Base-by-base conservation (phyloP, 2,113 vertebrate genomes). In the Daboia siamensis region DNA sequence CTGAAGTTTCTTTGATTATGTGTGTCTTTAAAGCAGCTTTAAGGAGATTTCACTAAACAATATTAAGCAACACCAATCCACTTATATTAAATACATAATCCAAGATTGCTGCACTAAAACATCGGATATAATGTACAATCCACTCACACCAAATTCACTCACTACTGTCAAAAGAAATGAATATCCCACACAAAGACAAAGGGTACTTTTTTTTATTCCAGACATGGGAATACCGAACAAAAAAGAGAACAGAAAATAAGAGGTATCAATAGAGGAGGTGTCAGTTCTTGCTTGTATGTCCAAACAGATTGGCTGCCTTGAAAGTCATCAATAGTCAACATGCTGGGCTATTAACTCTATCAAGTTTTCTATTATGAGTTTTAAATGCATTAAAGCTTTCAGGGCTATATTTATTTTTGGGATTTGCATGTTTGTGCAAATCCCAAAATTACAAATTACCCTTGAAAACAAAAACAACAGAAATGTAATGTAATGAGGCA, bases 1-100 rank as follows among this genome's bases (percentile, higher is more conserved):
- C 17, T 80, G 33, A 23, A 21, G 33, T 44, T 44, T 80, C 74
- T 39, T 39, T 80, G 69, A 33, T 74, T 74, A 39, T 74, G 69
- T 20, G 5, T 33, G n/a, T 33, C 48, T 90, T 44, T 3, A 23
- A 92, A 88, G n/a, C 0, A 92, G 8, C 91, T 29, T 85, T 57
- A 88, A 87, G 26, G 24, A 92, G 1, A 10, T 0, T 94, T 92
- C 64, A 74, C 15, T 74, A 0, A 84, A 91, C 84, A 87, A 51
- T 61, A 88, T 94, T 94, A 89, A 93, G 64, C 88, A 92, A 92
- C 21, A 94, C 13, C 29, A 86, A 89, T 94, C 54, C 33, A 91
- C 91, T 93, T 94, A 74, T 33, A 86, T 52, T 93, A 87, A 44
- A 93, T 51, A 89, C 94, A 24, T 48, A 94, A 95, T 92, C 51